Evolutionary conservation across 2,113 vertebrate genomes (phyloP), one percentile per base, ranked within the genome.

Genomic region (Noturus placidus): DNA sequence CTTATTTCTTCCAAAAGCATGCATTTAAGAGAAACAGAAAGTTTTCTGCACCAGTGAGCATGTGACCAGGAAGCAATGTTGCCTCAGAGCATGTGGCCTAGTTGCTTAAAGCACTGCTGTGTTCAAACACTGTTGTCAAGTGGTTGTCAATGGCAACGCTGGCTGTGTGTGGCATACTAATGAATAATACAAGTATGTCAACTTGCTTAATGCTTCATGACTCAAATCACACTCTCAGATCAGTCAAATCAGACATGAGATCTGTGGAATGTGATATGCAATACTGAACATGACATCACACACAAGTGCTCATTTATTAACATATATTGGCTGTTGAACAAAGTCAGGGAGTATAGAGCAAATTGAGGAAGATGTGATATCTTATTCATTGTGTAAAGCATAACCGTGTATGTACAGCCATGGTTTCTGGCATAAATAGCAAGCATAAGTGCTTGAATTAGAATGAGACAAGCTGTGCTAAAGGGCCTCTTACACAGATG

Each of bases 401-500:
- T 85, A 89, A 83, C 22, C 11, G 57, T 59, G 52, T 82, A n/a
- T 59, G 52, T 82, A n/a, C 70, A 46, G 27, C 20, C 15, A 83
- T 56, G n/a, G 89, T 57, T 69, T 10, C 76, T 84, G 72, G 72
- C 54, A 88, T 91, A 86, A 93, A 91, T 69, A 89, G 79, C 91
- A 88, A 74, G 52, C 78, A 33, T 20, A 57, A 80, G 30, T 8
- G 15, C 52, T 79, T 79, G 77, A 80, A 90, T 91, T 87, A 86
- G 88, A 89, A 88, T 80, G 78, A 93, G 90, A 92, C 81, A 22
- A 86, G 86, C 90, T 91, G 30, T 87, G 22, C 33, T 92, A 91
- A 91, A 90, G 88, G 86, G 81, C 80, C 88, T 88, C 87, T 92
- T 92, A 90, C 91, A 92, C 90, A 91, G 88, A 87, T 46, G 90